A percentile compares a stretch with the other conserved stretches of the same genome.
These are phyloP conservation scores for Spatulosminthurus flaviceps DNA, from an alignment of 2,888 invertebrate genomes.

Conservation along the genomic window DNA sequence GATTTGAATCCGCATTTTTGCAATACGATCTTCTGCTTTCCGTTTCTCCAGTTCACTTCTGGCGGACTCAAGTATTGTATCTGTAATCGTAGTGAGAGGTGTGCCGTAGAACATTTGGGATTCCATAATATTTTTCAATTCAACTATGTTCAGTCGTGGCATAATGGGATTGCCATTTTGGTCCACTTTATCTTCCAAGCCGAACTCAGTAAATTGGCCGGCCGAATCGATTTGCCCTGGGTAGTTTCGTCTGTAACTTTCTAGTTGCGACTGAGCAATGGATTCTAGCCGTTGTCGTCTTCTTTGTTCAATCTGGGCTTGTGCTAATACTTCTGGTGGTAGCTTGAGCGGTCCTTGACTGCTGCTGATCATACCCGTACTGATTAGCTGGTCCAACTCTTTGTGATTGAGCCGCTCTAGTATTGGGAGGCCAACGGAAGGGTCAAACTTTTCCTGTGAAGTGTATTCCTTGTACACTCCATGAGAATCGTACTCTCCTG, in stretches of 20 bases:
- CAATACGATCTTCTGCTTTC: neutral
- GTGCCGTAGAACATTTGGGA: neutral
- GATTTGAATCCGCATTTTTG: neutral
- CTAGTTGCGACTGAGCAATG: neutral
- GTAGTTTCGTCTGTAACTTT: neutral
- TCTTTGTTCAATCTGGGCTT: neutral
- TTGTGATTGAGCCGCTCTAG: conserved; percentile 8
- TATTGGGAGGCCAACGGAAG: neutral
- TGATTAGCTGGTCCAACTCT: conserved; percentile 24
- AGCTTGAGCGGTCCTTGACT: neutral
- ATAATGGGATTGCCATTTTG: neutral
- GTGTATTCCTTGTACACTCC: conserved; percentile 6
- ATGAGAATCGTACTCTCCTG: neutral
- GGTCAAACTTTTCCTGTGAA: conserved; percentile 15
- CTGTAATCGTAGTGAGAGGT: no score
- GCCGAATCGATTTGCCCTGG: conserved; percentile 19
- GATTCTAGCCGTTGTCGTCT: neutral
- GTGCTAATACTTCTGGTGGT: neutral
- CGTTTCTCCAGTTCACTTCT: neutral
- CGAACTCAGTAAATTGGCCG: neutral
- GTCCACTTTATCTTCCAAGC: neutral
- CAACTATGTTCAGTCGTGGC: neutral
- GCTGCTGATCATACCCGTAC: neutral
- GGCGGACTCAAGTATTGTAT: neutral
- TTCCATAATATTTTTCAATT: neutral